phyloP scores from a whole-genome alignment of 2,888 invertebrate species.

The Eupithecia vulgata region DNA sequence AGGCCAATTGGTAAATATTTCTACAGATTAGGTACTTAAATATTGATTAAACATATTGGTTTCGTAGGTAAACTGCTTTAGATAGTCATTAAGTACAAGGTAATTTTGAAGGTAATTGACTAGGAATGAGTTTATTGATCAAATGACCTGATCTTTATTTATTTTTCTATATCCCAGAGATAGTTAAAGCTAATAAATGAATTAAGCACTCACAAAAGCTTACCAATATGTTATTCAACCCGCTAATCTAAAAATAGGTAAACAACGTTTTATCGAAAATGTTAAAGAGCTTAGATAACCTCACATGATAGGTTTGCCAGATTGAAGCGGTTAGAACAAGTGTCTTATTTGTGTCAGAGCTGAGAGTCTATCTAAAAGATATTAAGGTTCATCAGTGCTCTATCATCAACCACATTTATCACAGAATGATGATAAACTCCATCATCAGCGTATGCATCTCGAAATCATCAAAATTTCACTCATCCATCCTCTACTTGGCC shows the following conservation, averaged over 20 bases:
- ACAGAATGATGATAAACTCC: not conserved
- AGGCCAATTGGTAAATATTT: slow-evolving; percentile 5
- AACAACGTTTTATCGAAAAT: slow-evolving; percentile 25
- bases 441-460: not conserved
- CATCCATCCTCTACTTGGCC: not conserved
- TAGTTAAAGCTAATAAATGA: not conserved
- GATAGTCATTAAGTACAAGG: slow-evolving; percentile 11
- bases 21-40: slow-evolving; percentile 11
- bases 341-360: not conserved
- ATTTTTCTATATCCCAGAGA: not conserved
- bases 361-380: not conserved
- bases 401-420: not conserved
- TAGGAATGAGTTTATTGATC: not conserved
- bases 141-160: not conserved
- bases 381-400: not conserved
- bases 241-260: slow-evolving; percentile 11
- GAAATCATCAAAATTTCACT: not conserved
- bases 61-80: not conserved
- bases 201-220: slow-evolving; percentile 2
- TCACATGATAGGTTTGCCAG: slow-evolving; percentile 24
- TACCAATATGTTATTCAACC: not conserved
- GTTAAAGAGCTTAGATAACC: slow-evolving; percentile 33
- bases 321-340: slow-evolving; percentile 13
- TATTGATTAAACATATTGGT: slow-evolving; percentile 6
- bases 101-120: slow-evolving; percentile 18